Evolutionary conservation across 53 echinoderm and acorn worm species (phyloP).

Genomic region (Actinopyga echinites): DNA sequence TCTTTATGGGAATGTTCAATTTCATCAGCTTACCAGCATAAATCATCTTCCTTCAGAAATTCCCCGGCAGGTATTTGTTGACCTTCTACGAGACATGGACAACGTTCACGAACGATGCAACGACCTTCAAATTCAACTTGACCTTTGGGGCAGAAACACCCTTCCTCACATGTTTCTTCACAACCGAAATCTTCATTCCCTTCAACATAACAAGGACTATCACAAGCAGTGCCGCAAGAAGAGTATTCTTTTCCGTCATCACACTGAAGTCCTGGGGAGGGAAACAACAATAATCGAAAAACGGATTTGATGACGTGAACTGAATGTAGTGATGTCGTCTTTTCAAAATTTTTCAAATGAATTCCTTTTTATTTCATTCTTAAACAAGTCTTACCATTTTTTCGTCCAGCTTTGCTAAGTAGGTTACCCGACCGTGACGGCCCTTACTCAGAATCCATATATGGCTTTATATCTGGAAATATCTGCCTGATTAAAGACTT

Average conservation of each 20-base stretch:
- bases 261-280: conserved; percentile 69
- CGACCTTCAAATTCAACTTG: conserved; percentile 38
- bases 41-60: conserved; percentile 40
- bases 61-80: conserved; percentile 9
- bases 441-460: too few relatives aligned
- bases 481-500: too few relatives aligned
- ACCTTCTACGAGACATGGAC: conserved; percentile 62
- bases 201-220: conserved; percentile 49
- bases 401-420: too few relatives aligned
- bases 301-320: too few relatives aligned
- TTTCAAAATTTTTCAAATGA: too few relatives aligned
- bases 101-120: conserved; percentile 50
- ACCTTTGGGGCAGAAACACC: conserved; percentile 75
- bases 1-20: too few relatives aligned
- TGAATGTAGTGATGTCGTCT: too few relatives aligned
- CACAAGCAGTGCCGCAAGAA: conserved; percentile 61
- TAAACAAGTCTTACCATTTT: too few relatives aligned
- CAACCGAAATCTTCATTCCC: conserved; percentile 2
- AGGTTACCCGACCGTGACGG: too few relatives aligned
- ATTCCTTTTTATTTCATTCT: too few relatives aligned
- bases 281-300: neutral
- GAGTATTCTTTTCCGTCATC: conserved; percentile 66
- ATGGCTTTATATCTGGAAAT: too few relatives aligned
- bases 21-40: conserved; percentile 60
- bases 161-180: conserved; percentile 72